Evolutionary conservation across 2,888 invertebrate species (phyloP).

Genomic region (Amiota mariae): DNA sequence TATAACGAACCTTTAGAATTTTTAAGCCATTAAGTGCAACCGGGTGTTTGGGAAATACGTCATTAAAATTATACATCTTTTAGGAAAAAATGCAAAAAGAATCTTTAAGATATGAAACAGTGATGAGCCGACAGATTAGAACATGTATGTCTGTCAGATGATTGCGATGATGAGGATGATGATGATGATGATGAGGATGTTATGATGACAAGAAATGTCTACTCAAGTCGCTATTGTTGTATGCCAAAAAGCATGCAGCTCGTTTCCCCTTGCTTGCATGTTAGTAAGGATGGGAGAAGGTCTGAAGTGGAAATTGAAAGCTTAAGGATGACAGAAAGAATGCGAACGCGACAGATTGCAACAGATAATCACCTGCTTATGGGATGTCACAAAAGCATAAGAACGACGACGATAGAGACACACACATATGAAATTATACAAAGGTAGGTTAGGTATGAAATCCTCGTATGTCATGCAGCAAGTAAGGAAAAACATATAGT

Average conservation of each 20-base stretch:
- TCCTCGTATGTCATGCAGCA: conserved; percentile 48
- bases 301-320: conserved; percentile 1
- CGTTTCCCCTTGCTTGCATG: conserved; percentile 47
- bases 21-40: conserved; percentile 17
- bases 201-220: conserved; percentile 38
- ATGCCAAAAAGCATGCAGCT: conserved; percentile 44
- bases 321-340: not conserved
- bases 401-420: conserved; percentile 9
- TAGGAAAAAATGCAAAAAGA: not conserved
- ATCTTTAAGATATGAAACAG: not conserved
- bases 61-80: conserved; percentile 29
- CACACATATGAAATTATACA: conserved; percentile 59
- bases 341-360: conserved; percentile 47
- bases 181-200: conserved; percentile 37
- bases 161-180: not conserved
- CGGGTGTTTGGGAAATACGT: not conserved
- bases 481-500: conserved; percentile 12
- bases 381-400: not conserved
- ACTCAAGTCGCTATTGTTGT: conserved; percentile 34
- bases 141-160: not conserved
- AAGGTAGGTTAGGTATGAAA: conserved; percentile 64
- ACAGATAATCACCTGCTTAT: conserved; percentile 67
- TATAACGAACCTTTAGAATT: not conserved
- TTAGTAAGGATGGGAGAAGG: conserved; percentile 52
- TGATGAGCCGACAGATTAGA: not conserved